Evolutionary conservation across 2,888 invertebrate species (phyloP).

Genomic region (Perithous albicinctus): DNA sequence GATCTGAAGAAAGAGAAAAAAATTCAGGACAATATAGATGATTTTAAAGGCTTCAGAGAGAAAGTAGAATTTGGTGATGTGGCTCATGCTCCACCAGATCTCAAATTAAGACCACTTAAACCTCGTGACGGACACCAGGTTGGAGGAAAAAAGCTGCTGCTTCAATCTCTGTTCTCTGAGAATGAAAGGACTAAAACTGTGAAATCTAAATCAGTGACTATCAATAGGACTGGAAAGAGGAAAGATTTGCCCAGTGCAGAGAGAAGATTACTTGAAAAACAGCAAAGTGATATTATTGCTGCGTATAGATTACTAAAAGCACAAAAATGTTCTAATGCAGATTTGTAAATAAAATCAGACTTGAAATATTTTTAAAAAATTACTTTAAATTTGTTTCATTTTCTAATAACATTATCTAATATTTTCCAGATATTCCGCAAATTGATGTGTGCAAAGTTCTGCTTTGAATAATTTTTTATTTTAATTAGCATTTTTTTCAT

Average conservation of each 20-base stretch:
- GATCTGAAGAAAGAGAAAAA: conserved; percentile 85
- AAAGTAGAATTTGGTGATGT: conserved; percentile 91
- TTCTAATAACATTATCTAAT: too few species aligned
- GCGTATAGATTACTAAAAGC: conserved; percentile 87
- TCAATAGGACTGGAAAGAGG: conserved; percentile 87
- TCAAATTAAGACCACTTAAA: conserved; percentile 86
- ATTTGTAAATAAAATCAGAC: conserved; percentile 14
- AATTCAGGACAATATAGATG: conserved; percentile 82
- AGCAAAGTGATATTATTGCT: conserved; percentile 87
- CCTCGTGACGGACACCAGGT: conserved; percentile 86
- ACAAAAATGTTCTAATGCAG: conserved; percentile 57
- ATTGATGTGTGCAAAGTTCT: too few species aligned
- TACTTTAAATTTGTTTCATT: too few species aligned
- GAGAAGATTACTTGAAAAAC: conserved; percentile 87
- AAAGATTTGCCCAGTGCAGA: conserved; percentile 87
- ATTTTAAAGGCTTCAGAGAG: conserved; percentile 86
- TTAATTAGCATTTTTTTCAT: too few species aligned
- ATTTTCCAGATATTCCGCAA: too few species aligned
- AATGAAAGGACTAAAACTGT: conserved; percentile 55
- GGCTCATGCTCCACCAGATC: conserved; percentile 90
- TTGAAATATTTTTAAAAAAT: neutral
- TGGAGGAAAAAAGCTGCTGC: conserved; percentile 88
- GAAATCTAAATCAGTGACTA: conserved; percentile 20
- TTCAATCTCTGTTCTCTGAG: conserved; percentile 85
- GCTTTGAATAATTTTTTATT: too few species aligned